Base-by-base conservation (phyloP, 2,797 vertebrate genomes). In the Sebastes dallii region DNA sequence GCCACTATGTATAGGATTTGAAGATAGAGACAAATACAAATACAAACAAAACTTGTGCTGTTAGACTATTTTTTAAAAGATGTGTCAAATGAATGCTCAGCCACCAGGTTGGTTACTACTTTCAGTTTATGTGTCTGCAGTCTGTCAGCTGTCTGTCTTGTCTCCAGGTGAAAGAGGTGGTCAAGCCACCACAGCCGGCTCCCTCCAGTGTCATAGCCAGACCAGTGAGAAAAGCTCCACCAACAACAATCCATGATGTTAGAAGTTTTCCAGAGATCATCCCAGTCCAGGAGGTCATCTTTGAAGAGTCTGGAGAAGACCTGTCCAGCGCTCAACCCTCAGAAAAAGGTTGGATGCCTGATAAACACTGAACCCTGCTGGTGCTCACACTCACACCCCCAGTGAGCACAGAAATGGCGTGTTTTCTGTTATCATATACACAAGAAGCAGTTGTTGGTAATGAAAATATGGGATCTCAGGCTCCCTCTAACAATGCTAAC, bases 141-240 rank as follows among this genome's bases (percentile, higher is more conserved):
- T 72, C 56, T 71, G 52, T 83, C 22, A 55, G 4, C 18, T 55
- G 12, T 56, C 30, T 70, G n/a, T 78, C 10, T 81, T 56, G 29
- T 72, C 29, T 20, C 2, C 85, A 95, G 94, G 89, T 89, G 65
- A 91, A 8, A 77, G 86, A 93, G 75, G 83, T 80, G 24, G 60
- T 74, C 18, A 88, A 82, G 13, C 83, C 91, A 39, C 65, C 78
- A 72, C 88, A 89, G 78, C 92, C 91, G n/a, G 18, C 29, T 74
- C 86, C 55, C 32, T 84, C 74, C 78, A 90, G 27, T 50, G 83
- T 89, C 2, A 69, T 95, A 32, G 92, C 93, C 75, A 88, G 93
- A 79, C 94, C 94, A 8, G 90, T 92, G 34, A 94, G 93, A 79
- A 94, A 77, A 83, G 86, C 93, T 86, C 91, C 91, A 7, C 90